Evolutionary conservation across 2,797 vertebrate genomes (phyloP), one percentile per base, ranked within the genome.

Genomic region (Esox lucius): DNA sequence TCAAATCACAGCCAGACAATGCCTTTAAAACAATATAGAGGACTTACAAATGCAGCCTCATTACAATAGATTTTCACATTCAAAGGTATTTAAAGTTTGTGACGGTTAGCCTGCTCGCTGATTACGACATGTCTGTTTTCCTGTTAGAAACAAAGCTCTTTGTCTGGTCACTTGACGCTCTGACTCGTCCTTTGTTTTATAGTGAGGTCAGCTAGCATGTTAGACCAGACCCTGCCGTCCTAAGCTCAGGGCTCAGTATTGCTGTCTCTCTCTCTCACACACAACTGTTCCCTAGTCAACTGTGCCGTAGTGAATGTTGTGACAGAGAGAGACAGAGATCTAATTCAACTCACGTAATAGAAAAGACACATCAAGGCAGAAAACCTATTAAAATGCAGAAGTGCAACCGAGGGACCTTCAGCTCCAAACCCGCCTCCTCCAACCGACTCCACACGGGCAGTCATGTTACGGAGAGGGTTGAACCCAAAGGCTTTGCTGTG

Each of bases 301-400:
- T 13, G 31, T 59, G 28, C 4, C 22, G 26, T 46, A 51, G 62
- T 73, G 75, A 84, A 71, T 1, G 72, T 78, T 81, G 80, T 76
- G 75, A 39, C 66, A 2, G 76, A 80, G 71, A 46, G 77, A 56
- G 64, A 6, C 46, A 1, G 76, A 80, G 71, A 42, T 68, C 61
- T 78, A 79, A 91, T 89, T 88, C 87, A 66, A 75, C 85, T 90
- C 86, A 91, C 86, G 87, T 85, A 68, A 53, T 77, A 67, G 69
- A 74, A 76, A 79, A 71, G 80, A 76, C 77, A 76, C 72, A 61
- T 77, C 62, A 73, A 83, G 81, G 80, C 75, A 87, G 83, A 26
- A 26, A 70, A 72, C 87, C 89, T 76, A 86, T 92, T 91, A 87
- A 86, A 89, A 90, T 90, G 86, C 88, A 87, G 76, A 83, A 81